phyloP scores from a whole-genome alignment of 2,797 vertebrate species.

The Decapterus maruadsi region DNA sequence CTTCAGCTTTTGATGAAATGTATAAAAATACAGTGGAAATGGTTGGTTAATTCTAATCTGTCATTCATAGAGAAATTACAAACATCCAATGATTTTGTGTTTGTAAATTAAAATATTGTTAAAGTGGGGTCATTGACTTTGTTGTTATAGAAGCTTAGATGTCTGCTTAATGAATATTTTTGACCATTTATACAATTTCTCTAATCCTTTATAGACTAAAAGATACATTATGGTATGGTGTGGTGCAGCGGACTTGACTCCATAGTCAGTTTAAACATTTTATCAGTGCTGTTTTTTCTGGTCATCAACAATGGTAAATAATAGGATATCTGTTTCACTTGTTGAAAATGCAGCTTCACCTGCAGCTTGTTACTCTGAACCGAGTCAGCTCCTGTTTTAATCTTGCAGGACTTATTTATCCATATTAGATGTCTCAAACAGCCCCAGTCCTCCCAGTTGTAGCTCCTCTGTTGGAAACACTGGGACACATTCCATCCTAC shows the following conservation, averaged over 20 bases:
- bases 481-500: constrained; percentile 57
- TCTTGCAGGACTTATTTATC: constrained; percentile 3
- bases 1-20: background rate
- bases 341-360: background rate
- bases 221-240: background rate
- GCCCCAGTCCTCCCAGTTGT: constrained; percentile 31
- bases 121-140: background rate
- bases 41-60: background rate
- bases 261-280: background rate
- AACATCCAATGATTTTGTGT: background rate
- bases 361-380: background rate
- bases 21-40: background rate
- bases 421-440: constrained; percentile 7
- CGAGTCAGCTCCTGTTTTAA: background rate
- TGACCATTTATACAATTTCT: background rate
- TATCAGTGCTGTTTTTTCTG: background rate
- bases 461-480: constrained; percentile 37
- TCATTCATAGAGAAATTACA: background rate
- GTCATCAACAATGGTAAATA: background rate
- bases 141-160: background rate
- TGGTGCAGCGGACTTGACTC: background rate
- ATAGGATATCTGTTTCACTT: background rate
- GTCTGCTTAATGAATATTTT: background rate
- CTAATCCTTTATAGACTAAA: background rate
- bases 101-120: background rate